phyloP scores from a whole-genome alignment of 2,797 vertebrate species.

The Acanthurus lineatus region DNA sequence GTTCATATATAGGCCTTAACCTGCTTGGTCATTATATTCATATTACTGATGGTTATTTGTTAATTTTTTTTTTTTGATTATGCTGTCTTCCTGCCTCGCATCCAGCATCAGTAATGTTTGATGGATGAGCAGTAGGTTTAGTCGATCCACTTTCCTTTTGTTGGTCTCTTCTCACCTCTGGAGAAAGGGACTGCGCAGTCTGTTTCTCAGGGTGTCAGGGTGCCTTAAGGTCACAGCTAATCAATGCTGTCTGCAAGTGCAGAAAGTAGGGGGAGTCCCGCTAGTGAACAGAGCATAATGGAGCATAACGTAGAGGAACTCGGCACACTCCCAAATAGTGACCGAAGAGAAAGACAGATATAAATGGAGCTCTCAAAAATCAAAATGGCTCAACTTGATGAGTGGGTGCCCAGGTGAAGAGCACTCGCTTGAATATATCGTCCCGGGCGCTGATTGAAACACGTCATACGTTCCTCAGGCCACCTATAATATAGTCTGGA shows the following conservation, averaged over 20 bases:
- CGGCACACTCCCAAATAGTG: conserved; percentile 23
- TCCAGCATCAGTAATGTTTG: conserved; percentile 15
- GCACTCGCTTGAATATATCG: conserved; percentile 7
- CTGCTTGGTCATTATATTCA: too few species aligned
- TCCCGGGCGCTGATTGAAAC: conserved; percentile 44
- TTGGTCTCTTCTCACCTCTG: conserved; percentile 9
- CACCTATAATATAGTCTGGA: background rate
- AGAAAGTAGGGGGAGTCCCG: conserved; percentile 35
- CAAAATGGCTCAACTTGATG: conserved; percentile 48
- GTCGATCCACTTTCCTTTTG: conserved; percentile 1
- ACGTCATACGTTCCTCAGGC: conserved; percentile 26
- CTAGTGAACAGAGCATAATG: conserved; percentile 22
- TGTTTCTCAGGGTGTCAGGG: conserved; percentile 40
- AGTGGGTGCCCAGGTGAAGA: conserved; percentile 30
- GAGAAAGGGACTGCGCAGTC: background rate
- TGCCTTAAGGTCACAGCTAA: conserved; percentile 54
- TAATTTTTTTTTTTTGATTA: conserved; percentile 1
- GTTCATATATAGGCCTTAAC: too few species aligned
- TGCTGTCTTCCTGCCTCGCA: background rate
- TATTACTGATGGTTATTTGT: too few species aligned
- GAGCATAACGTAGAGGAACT: conserved; percentile 19
- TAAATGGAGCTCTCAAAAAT: conserved; percentile 45
- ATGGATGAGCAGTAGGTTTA: conserved; percentile 7
- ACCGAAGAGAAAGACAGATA: conserved; percentile 20
- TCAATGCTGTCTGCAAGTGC: conserved; percentile 21